Evolutionary conservation across 2,888 invertebrate species (phyloP), one percentile per base, ranked within the genome.

Genomic region (Nemotelus pantherinus): DNA sequence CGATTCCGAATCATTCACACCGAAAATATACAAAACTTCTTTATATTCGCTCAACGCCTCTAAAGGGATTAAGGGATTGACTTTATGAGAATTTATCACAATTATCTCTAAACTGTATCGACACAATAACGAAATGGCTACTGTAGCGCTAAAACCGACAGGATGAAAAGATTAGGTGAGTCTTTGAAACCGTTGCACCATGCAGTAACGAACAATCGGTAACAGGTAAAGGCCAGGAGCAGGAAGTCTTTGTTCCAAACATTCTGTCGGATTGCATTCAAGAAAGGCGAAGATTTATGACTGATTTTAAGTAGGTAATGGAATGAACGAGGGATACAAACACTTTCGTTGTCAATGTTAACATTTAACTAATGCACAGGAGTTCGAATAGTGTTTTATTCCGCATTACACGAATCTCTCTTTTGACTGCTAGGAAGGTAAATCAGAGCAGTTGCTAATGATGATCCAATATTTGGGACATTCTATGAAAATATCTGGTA

Each of bases 31-130:
- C 44, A 65, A 47, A 47, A 65, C 71, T 74, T 74, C 25, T 25
- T n/a, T 63, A 64, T 58, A 78, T 60, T 76, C 25, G 25, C 25
- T 79, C 77, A 78, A 80, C 79, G 78, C 80, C 78, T 80, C 70
- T 80, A 79, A 80, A 79, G 79, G 79, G 80, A 80, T 80, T 80
- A 80, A 71, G 77, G 79, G 80, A 80, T 80, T 80, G 80, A 80
- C 80, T 80, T 79, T 78, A 74, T 57, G 76, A 72, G 70, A 78
- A 77, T 78, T 78, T 76, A 78, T 78, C 77, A 78, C 78, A 78
- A 78, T 78, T 77, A 78, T 77, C 72, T 67, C 10, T 45, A 43
- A 57, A 58, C 67, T 55, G 57, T 65, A 68, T 76, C 4, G 10
- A 76, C 50, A 25, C 53, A 63, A 72, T 39, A 47, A 58, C 43